Percentiles rank a stretch among this genome's conserved stretches.
phyloP scores from a whole-genome alignment of 2,797 vertebrate species.

The Macropus fuliginosus region DNA sequence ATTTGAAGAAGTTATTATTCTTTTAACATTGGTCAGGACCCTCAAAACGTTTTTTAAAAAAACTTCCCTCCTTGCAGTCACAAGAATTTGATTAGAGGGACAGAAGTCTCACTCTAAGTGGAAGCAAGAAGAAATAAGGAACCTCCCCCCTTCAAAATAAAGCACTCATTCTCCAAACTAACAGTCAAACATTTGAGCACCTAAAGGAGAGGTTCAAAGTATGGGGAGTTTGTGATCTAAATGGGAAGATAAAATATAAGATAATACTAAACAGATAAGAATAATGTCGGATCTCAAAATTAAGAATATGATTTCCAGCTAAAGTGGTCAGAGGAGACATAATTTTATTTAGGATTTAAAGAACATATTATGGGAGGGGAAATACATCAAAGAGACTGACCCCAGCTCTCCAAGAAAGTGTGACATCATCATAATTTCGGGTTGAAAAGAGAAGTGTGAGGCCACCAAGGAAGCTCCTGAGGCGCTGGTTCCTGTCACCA shows the following conservation, averaged over 20 bases:
- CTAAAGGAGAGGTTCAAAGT: background rate
- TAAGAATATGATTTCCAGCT: background rate
- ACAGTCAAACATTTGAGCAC: background rate
- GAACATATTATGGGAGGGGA: too few relatives aligned
- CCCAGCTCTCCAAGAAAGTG: too few relatives aligned
- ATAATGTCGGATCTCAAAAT: background rate
- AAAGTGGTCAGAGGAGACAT: background rate
- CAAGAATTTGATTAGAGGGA: background rate
- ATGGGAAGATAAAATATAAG: background rate
- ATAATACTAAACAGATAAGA: background rate
- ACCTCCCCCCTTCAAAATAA: background rate
- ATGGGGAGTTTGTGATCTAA: background rate
- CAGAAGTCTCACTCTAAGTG: background rate
- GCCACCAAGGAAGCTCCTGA: constrained; percentile 63
- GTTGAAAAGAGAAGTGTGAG: too few relatives aligned
- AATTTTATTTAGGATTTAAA: background rate
- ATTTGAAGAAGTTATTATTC: background rate
- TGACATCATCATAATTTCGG: too few relatives aligned
- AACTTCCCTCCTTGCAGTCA: background rate
- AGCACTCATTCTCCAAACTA: background rate
- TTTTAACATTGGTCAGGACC: background rate
- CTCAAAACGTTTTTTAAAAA: too few relatives aligned
- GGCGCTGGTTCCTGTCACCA: constrained; percentile 97
- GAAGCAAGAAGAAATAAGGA: background rate
- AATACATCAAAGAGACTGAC: too few relatives aligned